Evolutionary conservation across 1,140 invertebrate species (phyloP).

Genomic region (Nasonia vitripennis): DNA sequence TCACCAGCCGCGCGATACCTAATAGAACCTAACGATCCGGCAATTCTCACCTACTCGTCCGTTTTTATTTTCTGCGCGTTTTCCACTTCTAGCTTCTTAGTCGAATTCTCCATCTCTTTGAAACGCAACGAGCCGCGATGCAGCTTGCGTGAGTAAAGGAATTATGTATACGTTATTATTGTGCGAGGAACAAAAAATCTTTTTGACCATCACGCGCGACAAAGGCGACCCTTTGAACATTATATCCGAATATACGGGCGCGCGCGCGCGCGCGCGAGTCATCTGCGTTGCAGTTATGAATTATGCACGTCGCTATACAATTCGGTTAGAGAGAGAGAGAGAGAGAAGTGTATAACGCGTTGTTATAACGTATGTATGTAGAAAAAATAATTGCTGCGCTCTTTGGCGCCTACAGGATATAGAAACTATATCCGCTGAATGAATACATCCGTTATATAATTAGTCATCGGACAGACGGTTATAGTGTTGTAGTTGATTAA

Average conservation of each 20-base stretch:
- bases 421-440: too few relatives aligned
- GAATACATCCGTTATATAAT: too few relatives aligned
- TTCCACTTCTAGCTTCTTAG: neutral
- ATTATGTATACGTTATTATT: too few relatives aligned
- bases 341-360: too few relatives aligned
- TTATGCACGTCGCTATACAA: neutral
- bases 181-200: neutral
- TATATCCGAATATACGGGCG: neutral
- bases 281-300: neutral
- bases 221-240: neutral
- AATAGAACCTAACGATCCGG: neutral
- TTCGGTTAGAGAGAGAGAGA: neutral
- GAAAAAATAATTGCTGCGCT: too few relatives aligned
- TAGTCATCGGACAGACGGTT: too few relatives aligned
- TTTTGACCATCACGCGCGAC: neutral
- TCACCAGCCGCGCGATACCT: neutral
- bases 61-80: neutral
- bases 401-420: too few relatives aligned
- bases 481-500: neutral
- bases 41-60: neutral
- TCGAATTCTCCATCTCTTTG: neutral
- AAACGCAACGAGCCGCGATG: neutral
- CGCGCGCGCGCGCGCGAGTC: too few relatives aligned
- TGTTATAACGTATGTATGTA: too few relatives aligned
- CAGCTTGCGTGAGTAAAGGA: neutral